These are phyloP conservation scores for Probosciger aterrimus DNA, from an alignment of 2,113 vertebrate genomes.

Conservation along the genomic window DNA sequence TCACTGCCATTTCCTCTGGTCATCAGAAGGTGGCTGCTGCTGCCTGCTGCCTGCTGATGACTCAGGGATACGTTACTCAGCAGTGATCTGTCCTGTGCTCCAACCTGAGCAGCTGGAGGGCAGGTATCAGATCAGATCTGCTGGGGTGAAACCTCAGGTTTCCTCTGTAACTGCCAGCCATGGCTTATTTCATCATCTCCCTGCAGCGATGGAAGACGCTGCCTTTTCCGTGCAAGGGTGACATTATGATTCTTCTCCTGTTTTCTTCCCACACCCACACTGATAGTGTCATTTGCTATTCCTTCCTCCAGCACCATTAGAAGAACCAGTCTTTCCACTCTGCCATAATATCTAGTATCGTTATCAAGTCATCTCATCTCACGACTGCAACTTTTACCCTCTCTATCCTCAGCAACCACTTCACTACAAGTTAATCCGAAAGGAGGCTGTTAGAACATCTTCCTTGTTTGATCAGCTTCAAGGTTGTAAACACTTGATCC, in stretches of 20 bases:
- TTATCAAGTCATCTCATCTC: background rate
- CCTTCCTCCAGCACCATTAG: background rate
- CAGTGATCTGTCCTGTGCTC: background rate
- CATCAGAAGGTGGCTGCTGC: background rate
- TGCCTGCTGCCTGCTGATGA: background rate
- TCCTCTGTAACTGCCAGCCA: background rate
- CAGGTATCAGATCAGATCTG: background rate
- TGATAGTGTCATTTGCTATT: background rate
- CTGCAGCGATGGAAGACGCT: fast-evolving
- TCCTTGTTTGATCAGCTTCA: background rate
- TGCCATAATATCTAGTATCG: background rate
- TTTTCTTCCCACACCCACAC: background rate
- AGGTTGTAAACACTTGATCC: background rate
- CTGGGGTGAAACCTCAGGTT: background rate
- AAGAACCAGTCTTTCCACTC: background rate
- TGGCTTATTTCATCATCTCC: background rate
- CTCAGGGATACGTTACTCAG: background rate
- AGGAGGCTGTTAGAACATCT: background rate
- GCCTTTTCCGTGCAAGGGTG: background rate
- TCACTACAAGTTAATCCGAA: background rate
- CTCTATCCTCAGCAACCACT: background rate
- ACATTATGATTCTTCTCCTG: background rate
- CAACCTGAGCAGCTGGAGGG: background rate
- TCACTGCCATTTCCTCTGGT: background rate
- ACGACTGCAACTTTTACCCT: background rate